Conservation (phyloP, 2,113 vertebrate genomes). For the Trinectes maculatus region DNA sequence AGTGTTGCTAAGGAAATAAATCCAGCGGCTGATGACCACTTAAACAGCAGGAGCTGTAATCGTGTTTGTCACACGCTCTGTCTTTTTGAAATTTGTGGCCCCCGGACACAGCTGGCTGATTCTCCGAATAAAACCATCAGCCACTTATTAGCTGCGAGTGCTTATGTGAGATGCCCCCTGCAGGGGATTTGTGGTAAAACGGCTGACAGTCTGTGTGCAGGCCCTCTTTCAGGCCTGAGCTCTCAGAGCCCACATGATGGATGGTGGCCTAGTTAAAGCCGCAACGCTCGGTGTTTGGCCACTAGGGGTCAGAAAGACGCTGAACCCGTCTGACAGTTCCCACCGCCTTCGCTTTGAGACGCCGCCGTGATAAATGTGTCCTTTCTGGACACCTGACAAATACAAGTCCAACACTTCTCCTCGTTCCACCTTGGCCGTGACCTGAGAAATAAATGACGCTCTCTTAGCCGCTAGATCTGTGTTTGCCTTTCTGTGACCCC, state of each 20-base stretch:
- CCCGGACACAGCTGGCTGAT: not conserved
- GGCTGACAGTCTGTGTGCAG: too few species aligned
- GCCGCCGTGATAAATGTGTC: too few species aligned
- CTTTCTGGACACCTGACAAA: too few species aligned
- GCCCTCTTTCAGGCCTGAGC: too few species aligned
- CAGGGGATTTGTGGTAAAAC: slow-evolving; percentile 4
- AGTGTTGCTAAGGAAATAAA: slow-evolving; percentile 2
- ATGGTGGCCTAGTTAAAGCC: slow-evolving; percentile 15
- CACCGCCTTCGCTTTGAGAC: too few species aligned
- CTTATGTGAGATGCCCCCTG: slow-evolving; percentile 10
- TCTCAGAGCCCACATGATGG: slow-evolving; percentile 38
- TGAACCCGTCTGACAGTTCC: not conserved
- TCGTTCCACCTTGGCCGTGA: too few species aligned
- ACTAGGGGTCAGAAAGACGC: not conserved
- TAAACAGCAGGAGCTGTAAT: not conserved
- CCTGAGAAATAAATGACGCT: too few species aligned
- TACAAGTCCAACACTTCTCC: too few species aligned
- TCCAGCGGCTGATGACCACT: slow-evolving; percentile 4
- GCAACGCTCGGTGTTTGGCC: not conserved
- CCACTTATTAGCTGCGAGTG: slow-evolving; percentile 23
- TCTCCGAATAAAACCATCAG: slow-evolving; percentile 38
- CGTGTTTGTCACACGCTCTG: slow-evolving; percentile 6
- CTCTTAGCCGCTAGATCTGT: too few species aligned
- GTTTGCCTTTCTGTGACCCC: too few species aligned
- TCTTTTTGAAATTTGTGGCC: slow-evolving; percentile 11